Evolutionary conservation across 2,888 invertebrate species (phyloP), one percentile per base, ranked within the genome.

Genomic region (Eupithecia insigniata): DNA sequence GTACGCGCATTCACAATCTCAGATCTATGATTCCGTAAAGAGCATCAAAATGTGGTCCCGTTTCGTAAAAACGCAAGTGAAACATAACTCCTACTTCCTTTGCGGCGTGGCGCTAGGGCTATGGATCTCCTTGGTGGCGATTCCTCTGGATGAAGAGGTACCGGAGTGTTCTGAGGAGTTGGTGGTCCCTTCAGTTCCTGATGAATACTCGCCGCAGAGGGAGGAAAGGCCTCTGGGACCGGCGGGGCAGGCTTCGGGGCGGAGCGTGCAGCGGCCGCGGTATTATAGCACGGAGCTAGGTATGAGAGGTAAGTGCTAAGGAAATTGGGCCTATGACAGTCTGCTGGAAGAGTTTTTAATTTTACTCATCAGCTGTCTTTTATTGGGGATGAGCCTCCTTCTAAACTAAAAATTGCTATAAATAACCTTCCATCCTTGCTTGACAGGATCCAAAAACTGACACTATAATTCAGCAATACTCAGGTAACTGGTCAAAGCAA

Each of bases 201-300:
- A 94, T 69, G 94, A 93, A 69, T 94, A 80, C 77, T 90, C 91
- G 80, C 94, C 94, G n/a, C 89, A 84, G 55, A 86, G 89, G 5
- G 92, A 92, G 79, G 85, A 89, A 77, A 83, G 88, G 2, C 87
- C 88, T 61, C 84, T 86, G 16, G 86, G 88, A 18, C 80, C 89
- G 1, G 85, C 84, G 8, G 78, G 78, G 0, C 86, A 80, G 80
- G 65, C 85, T 46, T 79, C 85, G 62, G 78, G 86, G 62, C 89
- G 93, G 61, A 95, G 96, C 80, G 95, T 98, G 78, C 95, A 97
- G 69, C 95, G 99, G 2, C 98, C 99, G 0, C 95, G 99, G 30
- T 99, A 98, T 93, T 99, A 98, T 86, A 98, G 98, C 66, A 98
- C 99, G 0, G 99, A 99, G 89, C 95, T 99, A 70, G 99, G 98